Percentiles rank a stretch among this genome's conserved stretches.
phyloP scores from a whole-genome alignment of 2,113 vertebrate species.

The Oryzias celebensis region DNA sequence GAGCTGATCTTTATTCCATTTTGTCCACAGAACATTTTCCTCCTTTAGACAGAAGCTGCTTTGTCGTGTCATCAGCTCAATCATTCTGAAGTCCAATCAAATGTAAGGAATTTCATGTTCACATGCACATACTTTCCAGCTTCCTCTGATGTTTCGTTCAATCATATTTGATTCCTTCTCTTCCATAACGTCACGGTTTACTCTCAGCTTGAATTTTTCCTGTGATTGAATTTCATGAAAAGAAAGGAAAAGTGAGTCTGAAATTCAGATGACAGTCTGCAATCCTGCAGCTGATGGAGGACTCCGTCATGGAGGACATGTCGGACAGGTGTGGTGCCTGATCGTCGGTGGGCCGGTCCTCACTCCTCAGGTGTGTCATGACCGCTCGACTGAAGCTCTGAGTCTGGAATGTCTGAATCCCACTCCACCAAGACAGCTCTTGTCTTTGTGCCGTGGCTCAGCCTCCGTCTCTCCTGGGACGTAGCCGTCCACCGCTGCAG shows the following conservation, averaged over 20 bases:
- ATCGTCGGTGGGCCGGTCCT: slow-evolving; percentile 28
- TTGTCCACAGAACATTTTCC: too few species aligned
- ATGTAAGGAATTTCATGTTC: too few species aligned
- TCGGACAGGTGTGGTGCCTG: background rate
- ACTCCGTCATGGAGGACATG: too few species aligned
- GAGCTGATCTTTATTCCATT: too few species aligned
- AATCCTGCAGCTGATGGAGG: too few species aligned
- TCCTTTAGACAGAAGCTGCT: too few species aligned
- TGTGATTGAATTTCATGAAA: background rate
- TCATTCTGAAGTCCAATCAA: too few species aligned
- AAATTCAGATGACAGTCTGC: too few species aligned
- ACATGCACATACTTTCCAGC: too few species aligned
- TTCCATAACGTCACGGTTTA: too few species aligned
- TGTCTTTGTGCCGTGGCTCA: slow-evolving; percentile 67
- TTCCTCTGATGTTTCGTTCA: too few species aligned
- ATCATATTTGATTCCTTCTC: background rate
- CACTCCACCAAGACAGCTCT: slow-evolving; percentile 77
- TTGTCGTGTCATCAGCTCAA: too few species aligned
- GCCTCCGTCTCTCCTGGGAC: slow-evolving; percentile 58
- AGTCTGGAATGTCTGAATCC: slow-evolving; percentile 21
- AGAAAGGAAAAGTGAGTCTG: background rate
- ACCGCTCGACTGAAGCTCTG: background rate
- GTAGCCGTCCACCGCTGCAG: slow-evolving; percentile 79
- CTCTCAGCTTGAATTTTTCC: background rate
- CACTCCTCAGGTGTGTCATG: slow-evolving; percentile 34